A percentile compares a stretch with the other conserved stretches of the same genome.
phyloP scores from a whole-genome alignment of 2,797 vertebrate genomes.

The Gymnothorax javanicus region DNA sequence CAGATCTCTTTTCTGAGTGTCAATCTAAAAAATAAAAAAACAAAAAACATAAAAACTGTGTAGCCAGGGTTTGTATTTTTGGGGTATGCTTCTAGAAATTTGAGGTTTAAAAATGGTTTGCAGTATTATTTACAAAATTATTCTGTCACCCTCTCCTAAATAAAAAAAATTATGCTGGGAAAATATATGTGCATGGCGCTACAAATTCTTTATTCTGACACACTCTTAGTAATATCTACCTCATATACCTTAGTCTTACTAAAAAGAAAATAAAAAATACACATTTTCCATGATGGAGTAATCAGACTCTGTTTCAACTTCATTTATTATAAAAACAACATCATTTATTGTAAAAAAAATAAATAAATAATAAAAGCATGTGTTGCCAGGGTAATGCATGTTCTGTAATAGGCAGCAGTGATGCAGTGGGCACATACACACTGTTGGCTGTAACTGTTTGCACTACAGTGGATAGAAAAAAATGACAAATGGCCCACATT shows the following conservation, averaged over 20 bases:
- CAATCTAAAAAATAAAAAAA: no score
- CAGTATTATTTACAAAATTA: neutral
- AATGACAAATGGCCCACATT: constrained; percentile 32
- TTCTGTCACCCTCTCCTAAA: neutral
- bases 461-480: neutral
- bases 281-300: neutral
- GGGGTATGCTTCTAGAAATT: neutral
- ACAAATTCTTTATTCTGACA: neutral
- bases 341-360: neutral
- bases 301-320: neutral
- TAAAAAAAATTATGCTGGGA: neutral
- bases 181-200: neutral
- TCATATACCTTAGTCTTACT: neutral
- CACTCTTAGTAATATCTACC: neutral
- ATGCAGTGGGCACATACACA: neutral
- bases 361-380: no score
- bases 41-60: no score
- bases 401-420: neutral
- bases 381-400: neutral
- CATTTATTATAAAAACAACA: neutral
- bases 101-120: neutral
- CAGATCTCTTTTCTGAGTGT: neutral
- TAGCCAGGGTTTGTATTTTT: no score
- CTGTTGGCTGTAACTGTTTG: neutral
- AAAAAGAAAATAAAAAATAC: neutral